A percentile compares a stretch with the other conserved stretches of the same genome.
These are phyloP conservation scores for Caenorhabditis briggsae DNA, from an alignment of 1,140 invertebrate genomes.

Conservation along the genomic window DNA sequence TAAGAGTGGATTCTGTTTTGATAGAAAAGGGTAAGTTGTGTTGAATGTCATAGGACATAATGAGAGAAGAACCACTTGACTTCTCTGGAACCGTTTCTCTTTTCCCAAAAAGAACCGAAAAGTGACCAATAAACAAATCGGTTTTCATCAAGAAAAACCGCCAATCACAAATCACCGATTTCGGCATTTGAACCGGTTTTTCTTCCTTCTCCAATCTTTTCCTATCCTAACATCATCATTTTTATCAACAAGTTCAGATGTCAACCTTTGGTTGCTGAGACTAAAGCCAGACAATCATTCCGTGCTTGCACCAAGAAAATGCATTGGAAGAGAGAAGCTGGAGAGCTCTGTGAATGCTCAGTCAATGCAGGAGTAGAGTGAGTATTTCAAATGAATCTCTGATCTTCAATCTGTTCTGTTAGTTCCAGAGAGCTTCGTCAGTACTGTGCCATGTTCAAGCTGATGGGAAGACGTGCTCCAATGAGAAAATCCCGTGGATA, in stretches of 20 bases:
- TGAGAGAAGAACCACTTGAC: constrained; percentile 40
- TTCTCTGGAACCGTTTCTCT: constrained; percentile 8
- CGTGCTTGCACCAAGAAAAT: constrained; percentile 63
- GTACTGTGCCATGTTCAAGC: constrained; percentile 67
- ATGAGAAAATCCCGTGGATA: constrained; percentile 49
- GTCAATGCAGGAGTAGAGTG: constrained; percentile 66
- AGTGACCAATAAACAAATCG: constrained; percentile 38
- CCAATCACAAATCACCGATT: constrained; percentile 26
- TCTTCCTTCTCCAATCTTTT: background rate
- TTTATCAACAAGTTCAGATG: constrained; percentile 58
- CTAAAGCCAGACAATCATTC: constrained; percentile 66
- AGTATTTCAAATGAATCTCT: background rate
- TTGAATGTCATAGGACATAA: constrained; percentile 26
- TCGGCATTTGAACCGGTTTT: constrained; percentile 25
- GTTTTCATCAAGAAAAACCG: constrained; percentile 21
- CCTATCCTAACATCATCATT: background rate
- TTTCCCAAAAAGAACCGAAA: background rate
- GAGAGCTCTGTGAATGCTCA: constrained; percentile 67
- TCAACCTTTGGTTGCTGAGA: constrained; percentile 64
- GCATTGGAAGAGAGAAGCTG: constrained; percentile 67
- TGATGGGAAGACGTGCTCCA: constrained; percentile 62
- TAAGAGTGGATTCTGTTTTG: constrained; percentile 65
- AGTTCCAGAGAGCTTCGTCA: constrained; percentile 65
- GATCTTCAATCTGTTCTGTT: constrained; percentile 24
- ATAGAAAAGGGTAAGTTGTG: constrained; percentile 61